Base-by-base conservation (phyloP, 2,113 vertebrate genomes). In the Lamprotornis superbus region DNA sequence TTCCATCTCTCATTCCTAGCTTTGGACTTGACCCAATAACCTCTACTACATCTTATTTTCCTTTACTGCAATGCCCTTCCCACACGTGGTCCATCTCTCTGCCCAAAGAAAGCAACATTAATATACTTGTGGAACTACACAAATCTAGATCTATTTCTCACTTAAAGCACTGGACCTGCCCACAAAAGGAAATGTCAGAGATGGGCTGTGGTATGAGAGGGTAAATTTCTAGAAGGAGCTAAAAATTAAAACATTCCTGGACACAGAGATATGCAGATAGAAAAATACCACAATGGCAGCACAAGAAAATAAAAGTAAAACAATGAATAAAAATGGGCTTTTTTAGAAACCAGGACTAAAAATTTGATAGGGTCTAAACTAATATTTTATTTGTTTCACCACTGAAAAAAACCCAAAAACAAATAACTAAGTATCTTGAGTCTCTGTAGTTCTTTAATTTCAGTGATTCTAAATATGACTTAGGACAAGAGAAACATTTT, bases 401-500 rank as follows among this genome's bases (percentile, higher is more conserved):
- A 49, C 2, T 27, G 10, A 8, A 68, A 70, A 35, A 9, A 15
- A 37, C 4, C 27, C 39, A 40, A 31, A 31, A 28, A 17, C 44
- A 49, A 77, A 28, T 22, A 46, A 33, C 18, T 5, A 42, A 77
- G 16, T 53, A 53, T 57, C 31, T 59, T 39, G 5, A 87, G 25
- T 79, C 12, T 65, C 68, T 65, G 18, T 37, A 81, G 49, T 56
- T 75, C 53, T 89, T 91, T 39, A 55, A 15, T 91, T 83, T 49
- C 76, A 52, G 37, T 27, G 20, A 39, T 64, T 93, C 64, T 49
- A 42, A 77, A 68, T 68, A 90, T 69, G 55, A 60, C 69, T 84
- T 35, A 22, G 23, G 79, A 91, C 70, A 80, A 95, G 93, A 96
- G 88, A 97, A 97, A 95, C 49, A 85, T 93, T 94, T 81, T 91